Evolutionary conservation across 2,888 invertebrate genomes (phyloP).

Genomic region (Stramonita haemastoma): DNA sequence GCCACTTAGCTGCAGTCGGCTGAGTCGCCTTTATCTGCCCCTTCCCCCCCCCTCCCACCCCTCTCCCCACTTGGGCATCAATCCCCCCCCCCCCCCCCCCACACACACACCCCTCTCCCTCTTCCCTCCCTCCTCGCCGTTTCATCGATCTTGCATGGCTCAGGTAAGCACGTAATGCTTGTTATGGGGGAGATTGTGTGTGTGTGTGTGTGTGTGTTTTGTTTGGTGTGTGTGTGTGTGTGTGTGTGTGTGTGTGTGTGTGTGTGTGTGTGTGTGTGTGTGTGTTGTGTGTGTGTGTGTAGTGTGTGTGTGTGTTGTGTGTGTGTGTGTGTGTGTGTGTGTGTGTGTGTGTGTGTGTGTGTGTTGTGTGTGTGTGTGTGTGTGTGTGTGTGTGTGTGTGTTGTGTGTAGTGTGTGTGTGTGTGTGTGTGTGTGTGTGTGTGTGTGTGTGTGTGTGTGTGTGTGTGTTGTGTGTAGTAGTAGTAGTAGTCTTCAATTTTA

Average conservation of each 20-base stretch:
- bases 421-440: neutral
- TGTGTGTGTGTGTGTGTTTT: neutral
- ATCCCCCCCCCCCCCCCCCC: neutral
- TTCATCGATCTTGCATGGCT: neutral
- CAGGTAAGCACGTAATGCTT: too few species aligned
- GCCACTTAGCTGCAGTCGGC: neutral
- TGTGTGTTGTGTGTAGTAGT: too few species aligned
- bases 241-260: neutral
- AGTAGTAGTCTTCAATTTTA: too few species aligned
- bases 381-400: slow-evolving; percentile 1
- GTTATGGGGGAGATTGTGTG: neutral
- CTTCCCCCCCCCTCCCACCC: neutral
- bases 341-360: neutral
- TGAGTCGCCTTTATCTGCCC: neutral
- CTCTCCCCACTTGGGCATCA: neutral
- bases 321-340: neutral
- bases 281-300: neutral
- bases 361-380: neutral
- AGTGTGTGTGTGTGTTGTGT: neutral
- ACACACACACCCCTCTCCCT: neutral
- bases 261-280: neutral
- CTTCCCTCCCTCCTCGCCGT: neutral
- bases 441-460: neutral
- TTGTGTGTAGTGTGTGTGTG: neutral
- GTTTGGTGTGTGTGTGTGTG: neutral